Base-by-base conservation (phyloP, 1,140 invertebrate species). In the Nautilus pompilius region DNA sequence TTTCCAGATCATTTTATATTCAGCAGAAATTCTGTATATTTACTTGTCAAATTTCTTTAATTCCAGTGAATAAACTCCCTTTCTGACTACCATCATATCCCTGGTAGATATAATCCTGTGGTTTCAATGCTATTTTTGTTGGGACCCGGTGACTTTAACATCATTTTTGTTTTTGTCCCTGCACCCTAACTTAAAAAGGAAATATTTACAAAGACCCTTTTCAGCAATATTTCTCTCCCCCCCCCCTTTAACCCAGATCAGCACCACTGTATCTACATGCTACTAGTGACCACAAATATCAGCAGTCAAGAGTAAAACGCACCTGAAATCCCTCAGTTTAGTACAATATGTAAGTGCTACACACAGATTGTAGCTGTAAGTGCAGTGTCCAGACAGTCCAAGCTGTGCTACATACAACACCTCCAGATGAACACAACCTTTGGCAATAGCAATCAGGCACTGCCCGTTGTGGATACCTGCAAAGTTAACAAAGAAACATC, bases 321-420 rank as follows among this genome's bases (percentile, higher is more conserved):
- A 70, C 68, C 69, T 63, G 45, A 71, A 56, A 41, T 71, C 66
- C 20, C n/a, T 55, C 2, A 71, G 49, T 20, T 55, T 17, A 33
- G 58, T 59, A 32, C 65, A 68, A 24, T 58, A 41, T 10, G 51
- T 55, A n/a, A 71, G 34, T 0, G 34, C 59, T 8, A 26, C 36
- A 59, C 62, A 66, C n/a, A 71, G 48, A 2, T 28, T 51, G 24
- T 28, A 34, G 13, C 56, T 33, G 33, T 65, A 60, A 3, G 32
- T 22, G 56, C 63, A 53, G 48, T 62, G 54, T 2, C 60, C 60
- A 26, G n/a, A 54, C 28, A 66, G 28, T 0, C 69, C 69, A 5
- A 71, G 59, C 28, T 71, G 58, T 28, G 69, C 61, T 29, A 71
- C 13, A 20, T 63, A 41, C 15, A 71, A 56, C 10, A 28, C 45